phyloP scores from a whole-genome alignment of 2,888 invertebrate species.

The Caenorhabditis sp. region DNA sequence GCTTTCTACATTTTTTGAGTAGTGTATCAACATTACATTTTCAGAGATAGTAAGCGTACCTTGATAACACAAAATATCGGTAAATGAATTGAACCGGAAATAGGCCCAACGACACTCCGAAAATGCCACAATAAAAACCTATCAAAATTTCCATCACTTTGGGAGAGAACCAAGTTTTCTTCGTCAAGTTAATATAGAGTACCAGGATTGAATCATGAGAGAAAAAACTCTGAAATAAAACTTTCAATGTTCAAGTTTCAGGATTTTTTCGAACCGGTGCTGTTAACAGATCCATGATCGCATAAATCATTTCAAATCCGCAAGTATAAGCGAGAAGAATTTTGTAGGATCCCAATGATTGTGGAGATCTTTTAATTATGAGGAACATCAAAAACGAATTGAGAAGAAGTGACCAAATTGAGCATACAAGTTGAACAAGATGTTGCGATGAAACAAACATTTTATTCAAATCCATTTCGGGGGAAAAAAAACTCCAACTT shows the following conservation, averaged over 20 bases:
- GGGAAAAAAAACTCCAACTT: too few species aligned
- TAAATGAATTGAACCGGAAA: constrained; percentile 23
- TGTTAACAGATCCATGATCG: constrained; percentile 4
- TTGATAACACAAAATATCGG: constrained; percentile 10
- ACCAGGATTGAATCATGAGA: not conserved
- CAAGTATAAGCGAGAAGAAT: constrained; percentile 14
- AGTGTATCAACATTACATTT: too few species aligned
- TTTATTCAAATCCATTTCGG: too few species aligned
- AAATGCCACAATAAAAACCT: constrained; percentile 6
- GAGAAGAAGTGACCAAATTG: constrained; percentile 10
- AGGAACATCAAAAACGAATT: constrained; percentile 16
- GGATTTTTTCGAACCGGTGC: constrained; percentile 1
- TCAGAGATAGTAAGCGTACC: not conserved
- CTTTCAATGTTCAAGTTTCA: not conserved
- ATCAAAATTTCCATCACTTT: not conserved
- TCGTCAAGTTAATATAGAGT: not conserved
- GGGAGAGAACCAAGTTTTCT: not conserved
- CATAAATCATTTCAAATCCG: constrained; percentile 13
- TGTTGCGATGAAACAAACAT: not conserved
- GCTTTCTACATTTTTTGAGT: too few species aligned
- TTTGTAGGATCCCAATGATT: constrained; percentile 14
- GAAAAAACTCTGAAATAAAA: not conserved
- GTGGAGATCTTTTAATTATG: constrained; percentile 10
- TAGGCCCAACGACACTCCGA: constrained; percentile 12
- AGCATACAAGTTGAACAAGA: constrained; percentile 8